phyloP scores from a whole-genome alignment of 2,113 vertebrate species.

The Bostrychus sinensis region DNA sequence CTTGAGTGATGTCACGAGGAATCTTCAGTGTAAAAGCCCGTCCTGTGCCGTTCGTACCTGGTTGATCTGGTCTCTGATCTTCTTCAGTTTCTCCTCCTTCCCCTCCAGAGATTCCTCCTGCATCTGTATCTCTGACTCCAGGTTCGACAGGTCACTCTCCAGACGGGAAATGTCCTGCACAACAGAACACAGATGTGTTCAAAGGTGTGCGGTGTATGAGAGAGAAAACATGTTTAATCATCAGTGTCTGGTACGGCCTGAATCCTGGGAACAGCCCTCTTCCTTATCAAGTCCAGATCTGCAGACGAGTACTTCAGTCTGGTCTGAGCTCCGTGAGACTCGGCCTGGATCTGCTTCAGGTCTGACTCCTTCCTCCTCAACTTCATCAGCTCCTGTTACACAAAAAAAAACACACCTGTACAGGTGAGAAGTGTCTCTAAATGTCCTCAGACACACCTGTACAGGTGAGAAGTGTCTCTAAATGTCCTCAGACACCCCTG shows the following conservation, averaged over 20 bases:
- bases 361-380: slow-evolving; percentile 86
- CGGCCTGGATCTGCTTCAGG: slow-evolving; percentile 84
- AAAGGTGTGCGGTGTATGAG: background rate
- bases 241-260: slow-evolving; percentile 72
- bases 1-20: too few species aligned
- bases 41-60: too few species aligned
- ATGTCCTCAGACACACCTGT: too few species aligned
- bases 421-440: too few species aligned
- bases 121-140: slow-evolving; percentile 81
- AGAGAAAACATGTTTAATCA: background rate
- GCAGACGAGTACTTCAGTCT: slow-evolving; percentile 90
- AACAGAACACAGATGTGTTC: background rate
- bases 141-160: slow-evolving; percentile 87
- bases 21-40: too few species aligned
- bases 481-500: too few species aligned
- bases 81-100: slow-evolving; percentile 76
- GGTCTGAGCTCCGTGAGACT: slow-evolving; percentile 84
- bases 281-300: slow-evolving; percentile 85
- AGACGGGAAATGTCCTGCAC: slow-evolving; percentile 90
- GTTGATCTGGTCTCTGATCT: slow-evolving; percentile 79
- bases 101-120: slow-evolving; percentile 76
- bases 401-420: background rate
- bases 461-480: too few species aligned
- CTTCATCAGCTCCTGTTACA: slow-evolving; percentile 84
- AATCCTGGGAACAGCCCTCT: slow-evolving; percentile 81